Evolutionary conservation across 2,888 invertebrate genomes (phyloP).

Genomic region (Octodonta nipae): DNA sequence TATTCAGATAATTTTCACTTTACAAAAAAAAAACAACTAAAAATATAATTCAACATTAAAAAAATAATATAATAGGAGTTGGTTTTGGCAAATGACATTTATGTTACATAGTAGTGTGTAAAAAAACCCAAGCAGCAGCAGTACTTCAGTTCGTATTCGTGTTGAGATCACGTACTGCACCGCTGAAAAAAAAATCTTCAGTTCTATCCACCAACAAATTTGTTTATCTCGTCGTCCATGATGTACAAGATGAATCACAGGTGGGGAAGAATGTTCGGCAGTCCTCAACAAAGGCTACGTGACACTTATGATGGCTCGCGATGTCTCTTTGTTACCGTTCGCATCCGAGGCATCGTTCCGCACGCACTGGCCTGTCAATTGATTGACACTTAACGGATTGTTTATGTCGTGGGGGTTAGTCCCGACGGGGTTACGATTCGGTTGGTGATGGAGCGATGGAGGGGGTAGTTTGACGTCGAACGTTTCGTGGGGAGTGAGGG

Average conservation of each 20-base stretch:
- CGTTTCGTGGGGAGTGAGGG: slow-evolving; percentile 33
- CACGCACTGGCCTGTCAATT: slow-evolving; percentile 60
- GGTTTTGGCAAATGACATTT: slow-evolving; percentile 40
- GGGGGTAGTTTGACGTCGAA: slow-evolving; percentile 34
- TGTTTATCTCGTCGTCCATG: too few relatives aligned
- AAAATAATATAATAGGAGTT: slow-evolving; percentile 24
- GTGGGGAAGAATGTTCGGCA: slow-evolving; percentile 2
- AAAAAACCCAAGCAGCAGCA: slow-evolving; percentile 26
- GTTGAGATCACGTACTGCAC: slow-evolving; percentile 31
- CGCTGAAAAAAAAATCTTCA: slow-evolving; percentile 11
- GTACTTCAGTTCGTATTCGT: slow-evolving; percentile 21
- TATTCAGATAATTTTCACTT: slow-evolving; percentile 3
- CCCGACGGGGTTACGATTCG: slow-evolving; percentile 67
- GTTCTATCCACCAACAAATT: slow-evolving; percentile 12
- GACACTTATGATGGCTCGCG: slow-evolving; percentile 36
- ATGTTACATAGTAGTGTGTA: slow-evolving; percentile 38
- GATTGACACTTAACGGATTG: slow-evolving; percentile 83
- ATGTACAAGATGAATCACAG: neutral
- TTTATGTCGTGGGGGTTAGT: slow-evolving; percentile 85
- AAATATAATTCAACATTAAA: slow-evolving; percentile 1
- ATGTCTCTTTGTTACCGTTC: slow-evolving; percentile 29
- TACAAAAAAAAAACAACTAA: slow-evolving; percentile 4
- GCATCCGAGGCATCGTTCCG: slow-evolving; percentile 31
- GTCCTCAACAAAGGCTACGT: slow-evolving; percentile 27
- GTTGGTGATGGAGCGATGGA: slow-evolving; percentile 33